Base-by-base conservation (phyloP, 2,888 invertebrate species). In the Noctua comes region DNA sequence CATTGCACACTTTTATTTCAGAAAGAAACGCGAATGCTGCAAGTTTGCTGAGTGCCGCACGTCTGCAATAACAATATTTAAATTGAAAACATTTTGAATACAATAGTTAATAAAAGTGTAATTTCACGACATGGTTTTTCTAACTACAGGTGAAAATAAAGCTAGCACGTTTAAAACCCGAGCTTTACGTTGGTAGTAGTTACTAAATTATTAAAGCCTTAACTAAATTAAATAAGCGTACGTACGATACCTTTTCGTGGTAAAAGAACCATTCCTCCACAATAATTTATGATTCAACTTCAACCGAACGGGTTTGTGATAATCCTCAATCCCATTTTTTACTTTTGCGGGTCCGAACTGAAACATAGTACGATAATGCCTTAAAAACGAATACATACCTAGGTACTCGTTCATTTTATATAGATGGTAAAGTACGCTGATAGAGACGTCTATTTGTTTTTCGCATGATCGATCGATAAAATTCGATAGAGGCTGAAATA, bases 1-100 rank as follows among this genome's bases (percentile, higher is more conserved):
- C 96, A 36, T 92, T 91, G 84, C 96, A 96, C 71, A 92, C 85
- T 88, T 89, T 83, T 80, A 94, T 85, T 90, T 90, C 80, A 72
- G 51, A 10, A 48, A 43, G 3, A 51, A 65, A 43, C 6, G 6
- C 8, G 24, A 27, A n/a, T 21, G 0, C 6, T n/a, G 6, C 64
- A 36, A n/a, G 51, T 64, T 86, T 85, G 77, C 21, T 2, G 24
- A 24, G 2, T 51, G 21, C 51, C 51, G 21, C 24, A 51, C 51
- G 21, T 24, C 51, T 51, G 51, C 51, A 82, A 86, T 54, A 4
- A 57, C 13, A 76, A 74, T 6, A 57, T 1, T n/a, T 40, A 2
- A 69, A 70, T 18, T 80, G 43, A 75, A 54, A 31, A 40, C n/a
- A 43, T n/a, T 36, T 46, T 13, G 6, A 64, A 71, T 21, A 54